phyloP scores from a whole-genome alignment of 2,113 vertebrate species.

The Pachyramphus minor region DNA sequence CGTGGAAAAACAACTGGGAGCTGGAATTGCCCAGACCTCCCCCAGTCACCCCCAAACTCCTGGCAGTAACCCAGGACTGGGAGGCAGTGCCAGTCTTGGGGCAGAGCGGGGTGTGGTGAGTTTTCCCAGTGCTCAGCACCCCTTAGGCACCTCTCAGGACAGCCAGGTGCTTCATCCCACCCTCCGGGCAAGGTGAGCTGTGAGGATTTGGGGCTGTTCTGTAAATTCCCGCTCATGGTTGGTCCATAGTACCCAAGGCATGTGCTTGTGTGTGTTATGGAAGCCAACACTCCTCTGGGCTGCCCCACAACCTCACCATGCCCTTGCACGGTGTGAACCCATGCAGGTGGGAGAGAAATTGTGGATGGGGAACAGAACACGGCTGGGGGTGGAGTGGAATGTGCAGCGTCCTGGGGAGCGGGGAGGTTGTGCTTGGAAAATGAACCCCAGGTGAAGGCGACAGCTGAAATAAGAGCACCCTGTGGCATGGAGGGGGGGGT shows the following conservation, averaged over 20 bases:
- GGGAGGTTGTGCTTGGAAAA: neutral
- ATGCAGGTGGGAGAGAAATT: neutral
- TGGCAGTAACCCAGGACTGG: neutral
- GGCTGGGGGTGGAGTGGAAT: neutral
- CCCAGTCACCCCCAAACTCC: neutral
- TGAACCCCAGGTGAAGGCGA: neutral
- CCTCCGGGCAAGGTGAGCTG: neutral
- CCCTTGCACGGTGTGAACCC: neutral
- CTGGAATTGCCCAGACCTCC: neutral
- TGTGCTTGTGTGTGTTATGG: neutral
- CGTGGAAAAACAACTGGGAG: fast-evolving
- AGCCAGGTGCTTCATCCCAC: fast-evolving
- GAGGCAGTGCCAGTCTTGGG: neutral
- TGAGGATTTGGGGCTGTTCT: neutral
- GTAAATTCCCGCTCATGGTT: neutral
- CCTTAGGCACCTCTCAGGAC: neutral
- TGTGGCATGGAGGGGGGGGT: fast-evolving
- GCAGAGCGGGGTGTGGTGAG: neutral
- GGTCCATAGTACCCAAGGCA: neutral
- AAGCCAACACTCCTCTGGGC: neutral
- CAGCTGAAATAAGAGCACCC: neutral
- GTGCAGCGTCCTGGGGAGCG: neutral
- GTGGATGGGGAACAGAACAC: fast-evolving
- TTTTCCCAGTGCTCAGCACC: neutral
- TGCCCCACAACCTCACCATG: fast-evolving